phyloP scores from a whole-genome alignment of 64 coral and sea anemone genomes.

The Actinia tenebrosa region DNA sequence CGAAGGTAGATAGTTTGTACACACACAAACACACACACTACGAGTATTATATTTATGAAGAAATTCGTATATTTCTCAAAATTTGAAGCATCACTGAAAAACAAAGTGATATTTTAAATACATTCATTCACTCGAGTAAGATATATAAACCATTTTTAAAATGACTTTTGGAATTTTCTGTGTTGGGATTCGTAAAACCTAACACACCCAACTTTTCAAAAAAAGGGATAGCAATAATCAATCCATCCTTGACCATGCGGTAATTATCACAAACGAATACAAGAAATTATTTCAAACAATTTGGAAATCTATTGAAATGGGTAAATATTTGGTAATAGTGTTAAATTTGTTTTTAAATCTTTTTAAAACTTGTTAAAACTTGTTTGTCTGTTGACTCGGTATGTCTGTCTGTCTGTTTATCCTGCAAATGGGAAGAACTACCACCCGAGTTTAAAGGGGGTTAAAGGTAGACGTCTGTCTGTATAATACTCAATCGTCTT shows the following conservation, averaged over 20 bases:
- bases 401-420: not conserved
- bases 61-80: not conserved
- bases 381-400: not conserved
- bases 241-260: not conserved
- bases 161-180: not conserved
- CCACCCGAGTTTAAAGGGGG: too few relatives aligned
- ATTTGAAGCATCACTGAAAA: not conserved
- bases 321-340: not conserved
- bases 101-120: not conserved
- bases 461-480: too few relatives aligned
- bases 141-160: not conserved
- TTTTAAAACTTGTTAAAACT: not conserved
- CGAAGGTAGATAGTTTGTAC: too few relatives aligned
- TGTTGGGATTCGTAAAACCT: not conserved
- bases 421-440: too few relatives aligned
- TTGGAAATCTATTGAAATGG: not conserved
- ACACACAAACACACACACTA: not conserved
- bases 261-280: not conserved
- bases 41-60: not conserved
- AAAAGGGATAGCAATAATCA: not conserved
- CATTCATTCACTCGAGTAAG: not conserved
- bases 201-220: not conserved
- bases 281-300: not conserved
- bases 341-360: not conserved
- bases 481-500: too few relatives aligned